phyloP scores from a whole-genome alignment of 2,797 vertebrate species.

The Chelidonichthys spinosus region DNA sequence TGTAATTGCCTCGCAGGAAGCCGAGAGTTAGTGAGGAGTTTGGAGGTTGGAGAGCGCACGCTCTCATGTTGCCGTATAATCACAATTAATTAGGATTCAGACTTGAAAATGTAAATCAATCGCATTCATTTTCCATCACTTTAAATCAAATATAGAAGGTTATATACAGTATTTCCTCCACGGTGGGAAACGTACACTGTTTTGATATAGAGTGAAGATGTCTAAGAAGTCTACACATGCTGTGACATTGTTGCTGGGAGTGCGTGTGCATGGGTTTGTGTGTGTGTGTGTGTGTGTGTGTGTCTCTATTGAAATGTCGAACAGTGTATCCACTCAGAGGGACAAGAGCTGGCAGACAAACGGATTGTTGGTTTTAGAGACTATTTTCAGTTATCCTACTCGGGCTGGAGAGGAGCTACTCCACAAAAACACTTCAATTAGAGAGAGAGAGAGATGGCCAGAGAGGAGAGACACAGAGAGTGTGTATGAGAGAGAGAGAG shows the following conservation, averaged over 20 bases:
- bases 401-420: constrained; percentile 91
- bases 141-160: not conserved
- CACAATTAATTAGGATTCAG: constrained; percentile 57
- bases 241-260: constrained; percentile 18
- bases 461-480: constrained; percentile 30
- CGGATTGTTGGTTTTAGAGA: constrained; percentile 90
- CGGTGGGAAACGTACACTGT: constrained; percentile 28
- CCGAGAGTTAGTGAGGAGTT: constrained; percentile 49
- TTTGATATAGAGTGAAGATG: constrained; percentile 15
- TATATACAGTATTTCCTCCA: constrained; percentile 8
- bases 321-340: constrained; percentile 79
- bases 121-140: constrained; percentile 9
- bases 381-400: constrained; percentile 94
- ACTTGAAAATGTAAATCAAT: constrained; percentile 51
- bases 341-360: constrained; percentile 79
- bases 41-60: constrained; percentile 27
- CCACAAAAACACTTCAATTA: constrained; percentile 99
- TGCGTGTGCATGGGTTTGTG: not conserved
- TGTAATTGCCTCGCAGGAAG: constrained; percentile 67
- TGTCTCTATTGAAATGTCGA: constrained; percentile 71
- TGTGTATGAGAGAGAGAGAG: constrained; percentile 63
- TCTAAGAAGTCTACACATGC: constrained; percentile 1
- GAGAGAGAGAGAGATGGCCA: constrained; percentile 73
- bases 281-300: constrained; percentile 30
- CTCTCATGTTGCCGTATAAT: constrained; percentile 46